A percentile compares a stretch with the other conserved stretches of the same genome.
These are phyloP conservation scores for Pseudochaenichthys georgianus DNA, from an alignment of 2,797 vertebrate species.

Conservation along the genomic window DNA sequence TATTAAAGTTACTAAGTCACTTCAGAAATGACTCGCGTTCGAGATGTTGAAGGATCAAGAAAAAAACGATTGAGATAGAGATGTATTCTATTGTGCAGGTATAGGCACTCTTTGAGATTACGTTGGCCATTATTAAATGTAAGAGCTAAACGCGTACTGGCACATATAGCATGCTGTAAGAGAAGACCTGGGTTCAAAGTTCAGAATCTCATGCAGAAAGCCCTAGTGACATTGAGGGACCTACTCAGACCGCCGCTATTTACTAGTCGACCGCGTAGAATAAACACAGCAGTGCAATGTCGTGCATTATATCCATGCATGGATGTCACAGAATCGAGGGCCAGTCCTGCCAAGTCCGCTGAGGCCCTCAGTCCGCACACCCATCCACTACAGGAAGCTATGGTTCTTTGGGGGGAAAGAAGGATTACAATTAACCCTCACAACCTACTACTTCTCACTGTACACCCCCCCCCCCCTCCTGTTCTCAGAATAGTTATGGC, in stretches of 20 bases:
- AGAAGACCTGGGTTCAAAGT: conserved; percentile 38
- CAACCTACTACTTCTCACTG: conserved; percentile 50
- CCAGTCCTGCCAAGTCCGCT: conserved; percentile 25
- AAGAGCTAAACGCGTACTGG: conserved; percentile 22
- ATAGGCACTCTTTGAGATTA: conserved; percentile 2
- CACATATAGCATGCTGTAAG: conserved; percentile 4
- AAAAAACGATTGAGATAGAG: too few relatives aligned
- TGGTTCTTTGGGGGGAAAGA: conserved; percentile 30
- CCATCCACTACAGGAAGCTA: conserved; percentile 59
- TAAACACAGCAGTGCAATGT: neutral
- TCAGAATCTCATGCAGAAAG: conserved; percentile 45
- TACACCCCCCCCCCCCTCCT: conserved; percentile 47
- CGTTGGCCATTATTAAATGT: conserved; percentile 9
- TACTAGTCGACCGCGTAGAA: conserved; percentile 3
- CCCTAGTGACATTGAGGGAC: conserved; percentile 5
- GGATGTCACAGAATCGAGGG: conserved; percentile 23
- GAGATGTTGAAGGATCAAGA: too few relatives aligned
- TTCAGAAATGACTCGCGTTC: too few relatives aligned
- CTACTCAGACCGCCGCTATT: neutral
- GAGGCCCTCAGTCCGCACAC: conserved; percentile 47
- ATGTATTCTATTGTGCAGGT: neutral
- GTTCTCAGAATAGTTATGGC: conserved; percentile 36
- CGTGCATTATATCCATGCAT: conserved; percentile 20
- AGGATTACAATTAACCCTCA: conserved; percentile 70
- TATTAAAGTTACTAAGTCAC: too few relatives aligned